Conservation (phyloP, 1,140 invertebrate genomes). For the Drosophila leontia region DNA sequence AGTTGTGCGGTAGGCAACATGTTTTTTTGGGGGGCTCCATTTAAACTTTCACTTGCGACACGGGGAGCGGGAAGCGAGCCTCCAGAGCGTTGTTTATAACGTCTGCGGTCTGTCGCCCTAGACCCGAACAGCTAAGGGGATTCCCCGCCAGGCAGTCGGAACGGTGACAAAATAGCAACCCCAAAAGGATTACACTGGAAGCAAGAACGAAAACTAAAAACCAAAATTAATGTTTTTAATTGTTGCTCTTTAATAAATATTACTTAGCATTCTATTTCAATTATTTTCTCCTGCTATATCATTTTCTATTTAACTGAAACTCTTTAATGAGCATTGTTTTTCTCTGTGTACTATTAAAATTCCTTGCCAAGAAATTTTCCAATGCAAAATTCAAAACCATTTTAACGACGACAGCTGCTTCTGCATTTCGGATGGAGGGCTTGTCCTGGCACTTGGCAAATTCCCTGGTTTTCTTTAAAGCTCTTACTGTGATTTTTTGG, state of each 20-base stretch:
- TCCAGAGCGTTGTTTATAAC: conserved; percentile 70
- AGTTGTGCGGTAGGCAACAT: conserved; percentile 64
- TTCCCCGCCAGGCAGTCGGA: conserved; percentile 16
- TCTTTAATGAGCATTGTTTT: background rate
- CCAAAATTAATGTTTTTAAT: too few relatives aligned
- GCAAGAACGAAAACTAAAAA: too few relatives aligned
- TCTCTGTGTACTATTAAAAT: conserved; percentile 48
- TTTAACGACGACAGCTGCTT: conserved; percentile 69
- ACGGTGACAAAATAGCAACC: conserved; percentile 47
- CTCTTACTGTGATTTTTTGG: conserved; percentile 35
- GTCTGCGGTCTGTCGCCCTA: conserved; percentile 80
- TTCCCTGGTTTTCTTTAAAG: conserved; percentile 41
- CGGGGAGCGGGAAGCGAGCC: conserved; percentile 8
- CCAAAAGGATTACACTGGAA: conserved; percentile 22
- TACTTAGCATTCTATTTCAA: background rate
- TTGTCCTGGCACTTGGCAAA: conserved; percentile 50
- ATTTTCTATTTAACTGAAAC: too few relatives aligned
- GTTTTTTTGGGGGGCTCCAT: conserved; percentile 38
- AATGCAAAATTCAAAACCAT: conserved; percentile 74
- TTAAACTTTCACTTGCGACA: conserved; percentile 70
- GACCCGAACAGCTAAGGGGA: conserved; percentile 52
- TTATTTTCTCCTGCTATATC: background rate
- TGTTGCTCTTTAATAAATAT: too few relatives aligned
- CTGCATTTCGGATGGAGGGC: conserved; percentile 8
- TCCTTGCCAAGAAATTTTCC: conserved; percentile 5